phyloP scores from a whole-genome alignment of 2,797 vertebrate genomes.

The Mastacembelus armatus region DNA sequence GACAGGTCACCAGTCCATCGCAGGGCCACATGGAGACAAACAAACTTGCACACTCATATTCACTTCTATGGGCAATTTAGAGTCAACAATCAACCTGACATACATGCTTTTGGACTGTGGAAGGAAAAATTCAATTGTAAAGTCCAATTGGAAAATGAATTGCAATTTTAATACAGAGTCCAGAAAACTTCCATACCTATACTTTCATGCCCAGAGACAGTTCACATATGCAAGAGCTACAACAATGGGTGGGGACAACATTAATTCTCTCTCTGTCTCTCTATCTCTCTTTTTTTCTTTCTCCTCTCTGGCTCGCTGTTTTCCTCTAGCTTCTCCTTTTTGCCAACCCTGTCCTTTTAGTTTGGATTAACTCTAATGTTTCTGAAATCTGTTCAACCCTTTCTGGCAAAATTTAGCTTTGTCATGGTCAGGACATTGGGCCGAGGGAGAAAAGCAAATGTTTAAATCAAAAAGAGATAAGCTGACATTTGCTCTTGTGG shows the following conservation, averaged over 20 bases:
- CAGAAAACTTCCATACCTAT: too few relatives aligned
- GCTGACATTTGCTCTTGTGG: background rate
- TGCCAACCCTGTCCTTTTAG: conserved; percentile 3
- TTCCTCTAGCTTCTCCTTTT: background rate
- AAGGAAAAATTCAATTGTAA: too few relatives aligned
- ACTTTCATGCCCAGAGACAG: conserved; percentile 15
- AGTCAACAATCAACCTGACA: too few relatives aligned
- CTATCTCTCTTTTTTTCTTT: conserved; percentile 11
- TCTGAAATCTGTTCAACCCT: background rate
- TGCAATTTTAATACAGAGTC: too few relatives aligned
- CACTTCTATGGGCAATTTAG: too few relatives aligned
- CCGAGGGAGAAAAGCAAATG: background rate
- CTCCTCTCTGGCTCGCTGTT: too few relatives aligned
- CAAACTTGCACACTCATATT: too few relatives aligned
- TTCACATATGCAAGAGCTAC: conserved; percentile 29
- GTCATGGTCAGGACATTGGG: background rate
- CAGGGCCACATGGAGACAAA: too few relatives aligned
- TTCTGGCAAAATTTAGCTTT: background rate
- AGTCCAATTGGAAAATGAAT: too few relatives aligned
- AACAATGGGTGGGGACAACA: conserved; percentile 46
- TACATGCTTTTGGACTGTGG: too few relatives aligned
- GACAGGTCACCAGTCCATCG: too few relatives aligned
- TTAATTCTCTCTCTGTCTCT: conserved; percentile 1
- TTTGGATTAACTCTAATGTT: background rate
- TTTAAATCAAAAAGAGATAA: background rate